Base-by-base conservation (phyloP, 2,888 invertebrate genomes). In the Plebejus anna region DNA sequence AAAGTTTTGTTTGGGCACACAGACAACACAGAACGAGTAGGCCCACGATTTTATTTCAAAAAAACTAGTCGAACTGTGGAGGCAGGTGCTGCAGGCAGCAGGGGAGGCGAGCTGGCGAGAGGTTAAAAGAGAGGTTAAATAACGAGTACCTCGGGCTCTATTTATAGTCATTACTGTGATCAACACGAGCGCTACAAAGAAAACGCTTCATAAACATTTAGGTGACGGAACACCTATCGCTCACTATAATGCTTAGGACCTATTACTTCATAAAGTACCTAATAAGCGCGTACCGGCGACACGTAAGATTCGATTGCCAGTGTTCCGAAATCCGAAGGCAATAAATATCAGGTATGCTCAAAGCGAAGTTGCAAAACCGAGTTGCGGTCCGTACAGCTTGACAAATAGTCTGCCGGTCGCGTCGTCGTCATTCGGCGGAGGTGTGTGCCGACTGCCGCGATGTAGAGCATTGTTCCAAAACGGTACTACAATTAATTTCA, bases 321-420 rank as follows among this genome's bases (percentile, higher is more conserved):
- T 83, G 84, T 87, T 88, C 87, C 85, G 86, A 88, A 89, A 89
- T 87, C 85, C 86, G 84, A 83, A 84, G 84, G 89, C 85, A 88
- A 89, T 87, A 87, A 87, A 88, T 90, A 89, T 87, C 87, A 88
- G 87, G 89, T 90, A 90, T 88, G 87, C 85, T 89, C 84, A 86
- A 86, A 90, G 85, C 83, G 83, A 81, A 83, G 86, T 91, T 91
- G 87, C 90, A 89, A 90, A 90, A 90, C 85, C 81, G 81, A 84
- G 86, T 87, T 88, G 89, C 87, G 87, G 87, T 87, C 86, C 87
- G 84, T 80, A 82, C 82, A 81, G 84, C 88, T 88, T 89, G 86
- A 90, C 88, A 89, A 90, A 90, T 88, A 86, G 86, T 84, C 42
- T 57, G 71, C 71, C 38, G 1, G 32, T 32, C 32, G 32, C 32